Evolutionary conservation across 2,888 invertebrate genomes (phyloP), one percentile per base, ranked within the genome.

Genomic region (Pharmacophagus antenor): DNA sequence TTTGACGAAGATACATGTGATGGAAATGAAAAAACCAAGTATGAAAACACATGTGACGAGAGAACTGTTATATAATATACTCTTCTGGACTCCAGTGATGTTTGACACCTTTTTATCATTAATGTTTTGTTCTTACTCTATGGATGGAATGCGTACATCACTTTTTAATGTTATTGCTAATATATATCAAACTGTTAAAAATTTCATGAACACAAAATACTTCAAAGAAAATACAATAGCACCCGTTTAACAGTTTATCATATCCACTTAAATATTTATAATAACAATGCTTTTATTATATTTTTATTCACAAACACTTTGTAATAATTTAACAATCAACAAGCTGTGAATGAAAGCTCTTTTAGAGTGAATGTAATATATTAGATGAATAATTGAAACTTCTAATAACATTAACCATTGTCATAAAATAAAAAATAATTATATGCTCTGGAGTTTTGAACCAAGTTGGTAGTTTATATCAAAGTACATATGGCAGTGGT

Each of bases 21-120:
- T 85, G 76, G 70, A 84, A 59, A 65, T 84, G 0, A 84, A 82
- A 62, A 81, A 74, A 60, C 62, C 75, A 1, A 77, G 77, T 65
- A 63, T 78, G 12, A 87, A 87, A 61, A 80, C 75, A 1, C 83
- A 80, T 77, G 80, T 87, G 1, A 83, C 77, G 17, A 73, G 85
- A 55, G 88, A 89, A 63, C 61, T 88, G n/a, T 62, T 90, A 15
- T 90, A 86, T 55, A 90, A 86, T 60, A 71, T 90, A 47, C 67
- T 90, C 15, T 88, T 91, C 67, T 91, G 91, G 91, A 85, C 84
- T 18, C 90, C 90, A 0, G 83, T 87, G 0, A 84, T 89, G 82
- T 84, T 91, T 69, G 88, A 91, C 62, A 85, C 85, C 31, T 82
- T 88, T 68, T 59, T 91, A 6, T 85, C 89, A 0, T 65, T 88